Conservation (phyloP, 1,140 invertebrate genomes). For the Araneus ventricosus region DNA sequence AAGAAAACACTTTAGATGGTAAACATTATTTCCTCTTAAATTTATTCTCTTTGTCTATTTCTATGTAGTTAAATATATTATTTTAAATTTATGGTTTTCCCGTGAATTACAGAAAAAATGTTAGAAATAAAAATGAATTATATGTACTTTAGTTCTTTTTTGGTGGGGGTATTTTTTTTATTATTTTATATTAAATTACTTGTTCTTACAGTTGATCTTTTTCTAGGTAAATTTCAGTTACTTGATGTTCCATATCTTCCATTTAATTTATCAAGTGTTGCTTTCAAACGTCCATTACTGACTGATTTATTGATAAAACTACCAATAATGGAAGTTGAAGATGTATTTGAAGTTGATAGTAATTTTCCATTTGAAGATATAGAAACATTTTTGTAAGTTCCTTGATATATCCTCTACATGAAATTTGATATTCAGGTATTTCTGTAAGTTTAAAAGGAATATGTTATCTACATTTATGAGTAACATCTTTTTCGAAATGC, state of each 20-base stretch:
- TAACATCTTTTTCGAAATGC: too few relatives aligned
- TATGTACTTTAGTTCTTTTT: too few relatives aligned
- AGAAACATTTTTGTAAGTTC: neutral
- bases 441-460: too few relatives aligned
- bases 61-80: too few relatives aligned
- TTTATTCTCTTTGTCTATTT: too few relatives aligned
- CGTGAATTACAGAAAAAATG: too few relatives aligned
- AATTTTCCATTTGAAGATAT: conserved; percentile 32
- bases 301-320: neutral
- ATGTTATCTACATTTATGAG: too few relatives aligned
- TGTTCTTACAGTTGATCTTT: neutral
- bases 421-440: too few relatives aligned
- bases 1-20: conserved; percentile 14
- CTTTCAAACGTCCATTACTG: neutral
- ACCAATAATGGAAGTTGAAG: conserved; percentile 44
- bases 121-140: too few relatives aligned
- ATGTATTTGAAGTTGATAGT: neutral
- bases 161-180: too few relatives aligned
- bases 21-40: neutral
- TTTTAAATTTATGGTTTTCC: too few relatives aligned
- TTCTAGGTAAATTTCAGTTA: neutral
- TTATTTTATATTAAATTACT: neutral
- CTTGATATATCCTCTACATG: too few relatives aligned
- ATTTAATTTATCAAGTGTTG: neutral
- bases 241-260: conserved; percentile 41